Conservation (phyloP, 2,797 vertebrate genomes). For the Iguana delicatissima region DNA sequence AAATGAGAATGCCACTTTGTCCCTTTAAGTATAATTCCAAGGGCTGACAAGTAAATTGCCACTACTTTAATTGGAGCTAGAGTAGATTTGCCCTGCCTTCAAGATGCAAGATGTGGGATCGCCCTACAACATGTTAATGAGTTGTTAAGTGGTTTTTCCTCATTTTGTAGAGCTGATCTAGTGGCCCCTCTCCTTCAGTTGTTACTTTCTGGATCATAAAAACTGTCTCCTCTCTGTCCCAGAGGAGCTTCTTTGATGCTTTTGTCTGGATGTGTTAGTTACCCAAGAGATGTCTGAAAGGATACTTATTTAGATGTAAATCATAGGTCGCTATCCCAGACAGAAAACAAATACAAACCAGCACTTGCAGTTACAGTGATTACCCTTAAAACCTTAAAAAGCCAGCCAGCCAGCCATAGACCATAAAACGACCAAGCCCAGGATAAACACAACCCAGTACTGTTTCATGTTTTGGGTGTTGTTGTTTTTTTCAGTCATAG, state of each 20-base stretch:
- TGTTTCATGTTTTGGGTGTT: neutral
- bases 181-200: neutral
- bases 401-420: neutral
- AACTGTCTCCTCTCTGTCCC: neutral
- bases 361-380: constrained; percentile 22
- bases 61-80: neutral
- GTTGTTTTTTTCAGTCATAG: too few species aligned
- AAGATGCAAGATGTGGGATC: neutral
- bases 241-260: constrained; percentile 6
- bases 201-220: constrained; percentile 27
- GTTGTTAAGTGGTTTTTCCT: neutral
- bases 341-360: constrained; percentile 37
- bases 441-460: neutral
- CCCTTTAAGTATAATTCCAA: neutral
- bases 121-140: neutral
- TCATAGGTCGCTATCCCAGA: constrained; percentile 40
- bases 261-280: constrained; percentile 10
- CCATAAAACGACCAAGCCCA: neutral
- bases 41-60: constrained; percentile 1
- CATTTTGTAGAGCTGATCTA: neutral
- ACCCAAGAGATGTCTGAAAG: constrained; percentile 24
- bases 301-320: constrained; percentile 42
- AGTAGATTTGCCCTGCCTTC: neutral
- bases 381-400: constrained; percentile 15
- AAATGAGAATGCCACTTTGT: neutral